Conservation (phyloP, 2,113 vertebrate genomes). For the Lynx canadensis region DNA sequence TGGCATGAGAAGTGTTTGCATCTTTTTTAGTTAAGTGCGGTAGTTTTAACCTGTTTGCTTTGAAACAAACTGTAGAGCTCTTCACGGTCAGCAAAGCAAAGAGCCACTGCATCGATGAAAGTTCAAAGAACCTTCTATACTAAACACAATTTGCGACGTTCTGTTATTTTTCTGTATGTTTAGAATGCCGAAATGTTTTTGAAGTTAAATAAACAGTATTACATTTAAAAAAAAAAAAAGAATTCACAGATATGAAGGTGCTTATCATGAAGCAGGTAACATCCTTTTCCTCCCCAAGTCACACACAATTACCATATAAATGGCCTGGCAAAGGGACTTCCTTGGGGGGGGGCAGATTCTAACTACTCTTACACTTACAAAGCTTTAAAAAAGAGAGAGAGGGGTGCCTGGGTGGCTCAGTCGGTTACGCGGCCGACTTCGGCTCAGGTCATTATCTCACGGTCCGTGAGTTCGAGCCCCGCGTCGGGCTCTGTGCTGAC, state of each 20-base stretch:
- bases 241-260: conserved; percentile 34
- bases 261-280: conserved; percentile 71
- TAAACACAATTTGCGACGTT: conserved; percentile 86
- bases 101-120: conserved; percentile 85
- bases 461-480: no score
- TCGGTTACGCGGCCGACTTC: no score
- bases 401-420: no score
- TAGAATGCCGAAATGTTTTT: conserved; percentile 93
- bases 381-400: conserved; percentile 22
- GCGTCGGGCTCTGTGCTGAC: no score
- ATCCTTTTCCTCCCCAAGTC: conserved; percentile 64
- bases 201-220: conserved; percentile 94
- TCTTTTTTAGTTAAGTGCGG: conserved; percentile 85
- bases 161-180: conserved; percentile 88
- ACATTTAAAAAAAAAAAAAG: conserved; percentile 77
- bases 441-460: no score
- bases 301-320: conserved; percentile 73
- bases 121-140: conserved; percentile 89
- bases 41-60: conserved; percentile 84
- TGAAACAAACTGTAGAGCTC: conserved; percentile 80
- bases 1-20: conserved; percentile 87
- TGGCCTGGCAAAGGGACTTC: conserved; percentile 38
- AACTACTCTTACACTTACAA: conserved; percentile 48
- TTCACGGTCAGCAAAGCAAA: conserved; percentile 85
- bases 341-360: conserved; percentile 56